A percentile compares a stretch with the other conserved stretches of the same genome.
Evolutionary conservation across 2,888 invertebrate genomes (phyloP).

Genomic region (Pedicia rivosa): DNA sequence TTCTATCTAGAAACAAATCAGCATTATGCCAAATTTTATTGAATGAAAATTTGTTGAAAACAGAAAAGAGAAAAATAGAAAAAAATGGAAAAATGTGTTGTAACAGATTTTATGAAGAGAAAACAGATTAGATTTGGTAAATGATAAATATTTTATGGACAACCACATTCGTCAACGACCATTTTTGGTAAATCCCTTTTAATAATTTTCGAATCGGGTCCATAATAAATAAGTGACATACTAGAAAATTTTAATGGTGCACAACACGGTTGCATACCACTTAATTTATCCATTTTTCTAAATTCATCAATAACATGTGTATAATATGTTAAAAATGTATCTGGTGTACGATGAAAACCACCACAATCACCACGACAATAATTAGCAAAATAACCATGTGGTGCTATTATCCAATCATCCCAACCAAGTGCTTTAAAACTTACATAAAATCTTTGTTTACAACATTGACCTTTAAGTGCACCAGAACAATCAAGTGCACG

Average conservation of each 20-base stretch:
- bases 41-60: no score
- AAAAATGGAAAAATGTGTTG: no score
- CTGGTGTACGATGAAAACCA: constrained; percentile 58
- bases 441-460: constrained; percentile 81
- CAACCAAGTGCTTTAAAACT: constrained; percentile 82
- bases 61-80: no score
- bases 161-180: constrained; percentile 92
- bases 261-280: constrained; percentile 80
- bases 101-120: no score
- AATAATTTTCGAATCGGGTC: constrained; percentile 71
- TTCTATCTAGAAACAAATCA: no score
- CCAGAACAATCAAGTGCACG: constrained; percentile 69
- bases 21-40: no score
- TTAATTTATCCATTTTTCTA: constrained; percentile 53
- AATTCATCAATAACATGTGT: constrained; percentile 85
- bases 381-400: constrained; percentile 82
- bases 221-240: constrained; percentile 86
- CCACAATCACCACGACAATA: constrained; percentile 83
- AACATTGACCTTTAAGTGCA: constrained; percentile 57
- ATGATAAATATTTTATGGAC: constrained; percentile 46
- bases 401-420: constrained; percentile 91
- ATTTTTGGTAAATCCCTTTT: constrained; percentile 89
- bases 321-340: constrained; percentile 74
- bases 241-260: constrained; percentile 83
- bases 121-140: no score